Base-by-base conservation (phyloP, 1,140 invertebrate species). In the Pygmarrhopalites habei region DNA sequence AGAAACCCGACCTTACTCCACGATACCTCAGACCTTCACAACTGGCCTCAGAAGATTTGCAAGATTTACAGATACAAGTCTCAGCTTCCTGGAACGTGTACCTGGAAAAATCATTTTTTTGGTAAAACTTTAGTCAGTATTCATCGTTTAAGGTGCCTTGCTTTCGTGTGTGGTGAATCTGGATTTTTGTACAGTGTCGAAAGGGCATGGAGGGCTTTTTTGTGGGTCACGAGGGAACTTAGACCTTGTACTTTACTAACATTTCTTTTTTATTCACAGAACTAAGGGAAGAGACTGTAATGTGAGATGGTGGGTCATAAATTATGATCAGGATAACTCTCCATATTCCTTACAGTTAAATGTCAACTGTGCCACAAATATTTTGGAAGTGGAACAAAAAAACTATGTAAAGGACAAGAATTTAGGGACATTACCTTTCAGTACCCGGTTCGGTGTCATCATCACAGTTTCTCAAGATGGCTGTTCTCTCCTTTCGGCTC, bases 51-150 rank as follows among this genome's bases (percentile, higher is more conserved):
- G 79, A 77, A 2, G 80, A 79, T 68, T 77, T 76, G 73, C 81
- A 82, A 21, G 79, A 70, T 41, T 79, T 75, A 67, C 83, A 85
- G 41, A 77, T 75, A 58, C 85, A 87, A 21, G 79, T 77, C 0
- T 80, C 74, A 1, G 85, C 85, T 62, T 86, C 83, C 64, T 81
- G 75, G 66, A 82, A 85, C 35, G 81, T 77, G 72, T 86, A 86
- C 35, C 68, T 70, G 19, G 68, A 52, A 58, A n/a, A 21, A 41
- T 4, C 14, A 19, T 41, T n/a, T 28, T 44, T 29, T 28, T 21
- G 28, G 23, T 30, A 49, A 25, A 49, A 10, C 4, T 32, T 17
- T 19, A 7, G 5, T 28, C 5, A 7, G 32, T 23, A 1, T 29
- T 15, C 14, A 51, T 15, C 0, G 32, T 57, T 3, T 49, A 51